Evolutionary conservation across 2,888 invertebrate genomes (phyloP), one percentile per base, ranked within the genome.

Genomic region (Julus scandinavius): DNA sequence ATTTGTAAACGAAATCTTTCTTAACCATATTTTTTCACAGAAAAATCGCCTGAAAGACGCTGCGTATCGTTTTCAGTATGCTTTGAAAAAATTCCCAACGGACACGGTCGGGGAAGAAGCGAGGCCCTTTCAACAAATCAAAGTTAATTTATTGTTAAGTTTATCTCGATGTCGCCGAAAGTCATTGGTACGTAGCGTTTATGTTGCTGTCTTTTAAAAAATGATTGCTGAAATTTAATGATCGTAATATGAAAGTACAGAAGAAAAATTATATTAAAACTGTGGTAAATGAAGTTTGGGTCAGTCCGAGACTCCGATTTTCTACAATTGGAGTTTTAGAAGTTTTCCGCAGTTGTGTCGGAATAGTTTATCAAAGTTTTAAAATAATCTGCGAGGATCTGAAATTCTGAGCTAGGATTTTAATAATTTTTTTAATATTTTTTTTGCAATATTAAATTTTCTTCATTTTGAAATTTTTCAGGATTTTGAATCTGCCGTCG

Each of bases 131-230:
- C 94, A 96, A 87, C 97, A 98, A 91, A 93, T 98, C 87, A 95
- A 96, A 91, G 95, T 98, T 17, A 97, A 97, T 92, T 95, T 99
- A 91, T 93, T 97, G 91, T 94, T 99, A 84, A 98, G 98, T 92
- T 94, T 98, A 91, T 98, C 98, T 20, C 93, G 98, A 89, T 98
- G 98, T 93, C 97, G 97, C 93, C 94, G 98, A 92, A 98, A 98
- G 94, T 94, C 98, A 92, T 97, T 97, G 92, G 98, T 98, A 93
- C 96, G 97, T 94, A 20, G 29, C 29, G 29, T 29, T 29, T 29
- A 29, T 29, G 29, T 29, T 29, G 29, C 29, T 29, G 29, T 29
- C 29, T 29, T 29, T 29, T 29, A 29, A 29, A 29, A 29, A 29
- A 29, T 29, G 29, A 29, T 29, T 29, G 29, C 29, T 29, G 29